These are phyloP conservation scores for Diplolepis rosae DNA, from an alignment of 2,888 invertebrate genomes.

Conservation along the genomic window DNA sequence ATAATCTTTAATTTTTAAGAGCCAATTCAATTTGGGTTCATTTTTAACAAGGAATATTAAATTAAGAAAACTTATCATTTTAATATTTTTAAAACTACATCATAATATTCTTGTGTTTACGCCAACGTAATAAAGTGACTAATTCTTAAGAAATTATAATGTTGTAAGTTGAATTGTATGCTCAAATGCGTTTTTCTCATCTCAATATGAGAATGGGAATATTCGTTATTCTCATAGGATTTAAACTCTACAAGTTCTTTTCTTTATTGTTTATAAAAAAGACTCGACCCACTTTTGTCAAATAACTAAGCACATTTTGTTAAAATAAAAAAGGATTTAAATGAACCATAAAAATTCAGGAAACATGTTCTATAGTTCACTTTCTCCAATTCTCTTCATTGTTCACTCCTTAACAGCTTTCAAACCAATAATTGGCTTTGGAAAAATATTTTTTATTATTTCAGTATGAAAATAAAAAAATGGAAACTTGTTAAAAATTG, in stretches of 20 bases:
- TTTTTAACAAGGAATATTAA: too few species aligned
- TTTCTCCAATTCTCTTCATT: background rate
- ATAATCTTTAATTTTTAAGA: too few species aligned
- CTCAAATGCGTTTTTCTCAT: background rate
- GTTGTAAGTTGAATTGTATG: background rate
- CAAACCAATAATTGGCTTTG: too few species aligned
- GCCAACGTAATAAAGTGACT: background rate
- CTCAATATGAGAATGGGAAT: background rate
- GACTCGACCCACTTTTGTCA: background rate
- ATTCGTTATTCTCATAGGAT: background rate
- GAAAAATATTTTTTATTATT: too few species aligned
- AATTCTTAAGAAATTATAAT: background rate
- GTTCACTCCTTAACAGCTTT: background rate
- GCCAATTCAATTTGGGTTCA: too few species aligned
- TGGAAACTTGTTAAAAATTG: too few species aligned
- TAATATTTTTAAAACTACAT: too few species aligned
- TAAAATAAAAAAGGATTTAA: constrained; percentile 2
- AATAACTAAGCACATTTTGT: background rate
- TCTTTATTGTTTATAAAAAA: background rate
- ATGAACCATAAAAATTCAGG: background rate
- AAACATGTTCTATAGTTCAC: background rate
- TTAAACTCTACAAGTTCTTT: background rate
- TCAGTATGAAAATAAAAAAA: too few species aligned
- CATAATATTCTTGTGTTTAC: too few species aligned
- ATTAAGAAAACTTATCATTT: too few species aligned